Percentiles rank a stretch among this genome's conserved stretches.
Evolutionary conservation across 2,888 invertebrate species (phyloP).

Genomic region (Acanthosepion esculentum): DNA sequence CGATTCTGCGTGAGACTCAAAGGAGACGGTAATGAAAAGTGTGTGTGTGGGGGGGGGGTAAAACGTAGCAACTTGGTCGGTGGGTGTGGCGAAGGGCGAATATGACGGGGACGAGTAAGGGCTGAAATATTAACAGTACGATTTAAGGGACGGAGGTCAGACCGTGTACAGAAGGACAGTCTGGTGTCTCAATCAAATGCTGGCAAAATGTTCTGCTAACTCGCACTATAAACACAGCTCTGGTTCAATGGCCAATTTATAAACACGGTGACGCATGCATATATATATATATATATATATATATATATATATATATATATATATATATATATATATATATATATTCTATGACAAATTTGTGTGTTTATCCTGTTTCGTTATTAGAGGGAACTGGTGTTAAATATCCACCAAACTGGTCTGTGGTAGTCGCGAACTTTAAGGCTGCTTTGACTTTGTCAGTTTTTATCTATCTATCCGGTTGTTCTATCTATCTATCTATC

Average conservation of each 20-base stretch:
- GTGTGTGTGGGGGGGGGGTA: neutral
- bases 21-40: neutral
- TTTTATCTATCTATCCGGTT: too few relatives aligned
- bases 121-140: neutral
- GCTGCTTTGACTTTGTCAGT: too few relatives aligned
- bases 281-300: constrained; percentile 33
- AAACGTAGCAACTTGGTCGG: neutral
- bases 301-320: constrained; percentile 5
- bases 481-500: too few relatives aligned
- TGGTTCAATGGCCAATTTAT: neutral
- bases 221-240: neutral
- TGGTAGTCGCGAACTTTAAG: too few relatives aligned
- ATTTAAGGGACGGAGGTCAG: neutral
- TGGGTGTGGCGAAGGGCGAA: neutral
- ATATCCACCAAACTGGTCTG: too few relatives aligned
- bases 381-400: too few relatives aligned
- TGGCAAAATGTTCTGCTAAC: constrained; percentile 9
- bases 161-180: neutral
- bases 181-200: constrained; percentile 22
- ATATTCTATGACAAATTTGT: too few relatives aligned
- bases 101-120: neutral
- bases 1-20: neutral
- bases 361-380: too few relatives aligned
- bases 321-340: neutral
- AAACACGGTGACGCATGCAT: neutral